Conservation (phyloP, 2,113 vertebrate genomes). For the Merops nubicus region DNA sequence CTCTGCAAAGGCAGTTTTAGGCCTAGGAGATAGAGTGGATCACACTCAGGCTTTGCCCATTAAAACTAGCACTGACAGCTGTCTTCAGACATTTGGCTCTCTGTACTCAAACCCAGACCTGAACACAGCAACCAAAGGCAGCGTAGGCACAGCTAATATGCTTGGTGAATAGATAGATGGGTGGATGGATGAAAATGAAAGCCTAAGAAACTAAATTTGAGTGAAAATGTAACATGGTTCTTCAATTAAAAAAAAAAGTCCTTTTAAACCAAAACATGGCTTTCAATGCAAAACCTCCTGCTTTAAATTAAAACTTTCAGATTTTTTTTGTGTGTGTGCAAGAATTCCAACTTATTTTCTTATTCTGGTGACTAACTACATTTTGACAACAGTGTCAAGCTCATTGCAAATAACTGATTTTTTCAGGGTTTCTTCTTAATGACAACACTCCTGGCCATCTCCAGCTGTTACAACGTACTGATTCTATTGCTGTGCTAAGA, state of each 20-base stretch:
- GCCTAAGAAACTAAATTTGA: not conserved
- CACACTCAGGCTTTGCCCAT: not conserved
- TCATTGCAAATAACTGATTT: not conserved
- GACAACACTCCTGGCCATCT: not conserved
- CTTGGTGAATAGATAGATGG: not conserved
- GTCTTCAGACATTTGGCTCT: not conserved
- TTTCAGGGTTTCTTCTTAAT: not conserved
- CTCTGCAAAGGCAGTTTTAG: not conserved
- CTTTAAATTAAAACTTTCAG: not conserved
- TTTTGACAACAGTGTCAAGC: not conserved
- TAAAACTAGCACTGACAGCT: constrained; percentile 22
- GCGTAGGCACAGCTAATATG: not conserved
- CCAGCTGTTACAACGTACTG: not conserved
- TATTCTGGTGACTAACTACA: not conserved
- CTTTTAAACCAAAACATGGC: not conserved
- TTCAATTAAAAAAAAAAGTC: not conserved
- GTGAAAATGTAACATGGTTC: not conserved
- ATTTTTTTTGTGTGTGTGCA: not conserved
- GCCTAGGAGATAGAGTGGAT: not conserved
- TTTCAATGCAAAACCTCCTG: not conserved
- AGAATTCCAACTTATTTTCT: not conserved
- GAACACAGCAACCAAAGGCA: not conserved
- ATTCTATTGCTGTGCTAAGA: not conserved
- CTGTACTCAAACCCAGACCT: not conserved
- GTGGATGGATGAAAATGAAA: not conserved